Base-by-base conservation (phyloP, 2,888 invertebrate genomes). In the Ariolimax columbianus region DNA sequence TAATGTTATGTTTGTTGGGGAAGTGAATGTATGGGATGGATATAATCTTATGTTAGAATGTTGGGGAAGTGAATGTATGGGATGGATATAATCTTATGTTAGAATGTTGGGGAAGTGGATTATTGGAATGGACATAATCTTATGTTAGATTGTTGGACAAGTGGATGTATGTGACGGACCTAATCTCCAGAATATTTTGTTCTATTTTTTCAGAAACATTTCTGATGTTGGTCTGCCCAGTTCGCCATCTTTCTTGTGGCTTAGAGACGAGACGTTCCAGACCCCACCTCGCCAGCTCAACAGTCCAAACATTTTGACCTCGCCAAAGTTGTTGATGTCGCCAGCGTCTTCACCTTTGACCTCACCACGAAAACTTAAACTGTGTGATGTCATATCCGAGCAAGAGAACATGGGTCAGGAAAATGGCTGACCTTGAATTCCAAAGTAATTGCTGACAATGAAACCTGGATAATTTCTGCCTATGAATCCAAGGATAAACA, bases 361-460 rank as follows among this genome's bases (percentile, higher is more conserved):
- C 4, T 82, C 82, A 33, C 82, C 82, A 14, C 75, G 73, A 23
- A 73, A 75, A 33, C 33, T 59, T 11, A 82, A 75, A 19, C 7
- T 72, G 0, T 75, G 82, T 63, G 82, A 82, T 6, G 19, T 55
- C 30, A 75, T 75, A 55, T 73, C 72, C 17, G 82, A 82, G 43
- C 82, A 82, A 40, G 82, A 82, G 19, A 82, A 82, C 82, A 82
- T 82, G 55, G 72, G 38, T 47, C 43, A 70, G 55, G 55, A 55
- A 19, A 55, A 55, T 55, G 55, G 23, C 14, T 55, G 23, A 55
- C 23, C 55, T 55, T 55, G 14, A 55, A 11, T 55, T 55, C 23
- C 9, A 11, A 23, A 55, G 23, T 19, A 55, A 55, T 55, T 47
- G 7, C 9, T 7, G 9, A 47, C 17, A 11, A 47, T 47, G 47